Percentiles rank a stretch among this genome's conserved stretches.
Conservation (phyloP, 2,113 vertebrate genomes). For the Columbina picui region DNA sequence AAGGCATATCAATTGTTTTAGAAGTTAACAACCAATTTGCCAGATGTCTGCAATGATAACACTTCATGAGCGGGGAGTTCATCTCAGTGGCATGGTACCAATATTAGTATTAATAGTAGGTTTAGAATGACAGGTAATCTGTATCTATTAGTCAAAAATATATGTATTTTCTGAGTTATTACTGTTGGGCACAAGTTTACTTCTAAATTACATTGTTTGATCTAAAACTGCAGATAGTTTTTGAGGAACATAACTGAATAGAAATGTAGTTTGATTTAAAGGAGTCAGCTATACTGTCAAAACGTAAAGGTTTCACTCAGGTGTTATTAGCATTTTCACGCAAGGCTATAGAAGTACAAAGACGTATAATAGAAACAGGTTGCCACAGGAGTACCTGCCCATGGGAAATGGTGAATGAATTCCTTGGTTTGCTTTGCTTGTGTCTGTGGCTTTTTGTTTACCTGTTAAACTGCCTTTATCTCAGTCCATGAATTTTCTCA, state of each 20-base stretch:
- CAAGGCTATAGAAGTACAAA: slow-evolving; percentile 8
- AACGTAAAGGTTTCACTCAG: neutral
- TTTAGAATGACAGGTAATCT: slow-evolving; percentile 62
- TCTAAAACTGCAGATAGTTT: slow-evolving; percentile 53
- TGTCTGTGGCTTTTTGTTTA: no score
- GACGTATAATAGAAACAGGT: neutral
- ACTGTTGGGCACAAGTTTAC: slow-evolving; percentile 21
- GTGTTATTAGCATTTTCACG: slow-evolving; percentile 4
- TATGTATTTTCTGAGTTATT: slow-evolving; percentile 54
- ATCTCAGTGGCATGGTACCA: slow-evolving; percentile 50
- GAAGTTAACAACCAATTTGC: slow-evolving; percentile 75
- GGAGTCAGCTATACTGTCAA: neutral
- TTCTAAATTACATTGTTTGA: slow-evolving; percentile 59
- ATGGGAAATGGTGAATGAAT: no score
- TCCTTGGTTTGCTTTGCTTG: no score
- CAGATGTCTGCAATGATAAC: slow-evolving; percentile 67
- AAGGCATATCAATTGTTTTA: slow-evolving; percentile 60
- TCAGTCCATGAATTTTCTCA: no score
- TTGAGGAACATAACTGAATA: slow-evolving; percentile 38
- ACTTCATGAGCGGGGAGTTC: slow-evolving; percentile 52
- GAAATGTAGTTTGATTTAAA: slow-evolving; percentile 39
- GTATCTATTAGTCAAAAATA: slow-evolving; percentile 65
- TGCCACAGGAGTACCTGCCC: neutral
- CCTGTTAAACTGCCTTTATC: no score
- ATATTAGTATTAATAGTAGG: slow-evolving; percentile 65